These are phyloP conservation scores for Protophormia terraenovae DNA, from an alignment of 2,888 invertebrate genomes.

Conservation along the genomic window DNA sequence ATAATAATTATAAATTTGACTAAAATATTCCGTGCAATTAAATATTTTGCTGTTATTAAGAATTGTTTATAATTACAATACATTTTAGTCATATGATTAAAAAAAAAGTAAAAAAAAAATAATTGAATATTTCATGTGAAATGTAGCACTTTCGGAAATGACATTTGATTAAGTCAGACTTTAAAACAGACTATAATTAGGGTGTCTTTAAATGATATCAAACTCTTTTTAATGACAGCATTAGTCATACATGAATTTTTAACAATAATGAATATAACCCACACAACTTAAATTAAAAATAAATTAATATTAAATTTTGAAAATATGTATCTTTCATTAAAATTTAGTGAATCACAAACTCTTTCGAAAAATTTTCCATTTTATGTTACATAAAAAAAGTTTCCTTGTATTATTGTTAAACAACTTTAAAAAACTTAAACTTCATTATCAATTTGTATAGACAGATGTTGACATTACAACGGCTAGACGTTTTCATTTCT, in stretches of 20 bases:
- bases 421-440: neutral
- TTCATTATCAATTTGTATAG: neutral
- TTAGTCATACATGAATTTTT: neutral
- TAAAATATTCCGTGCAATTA: conserved; percentile 41
- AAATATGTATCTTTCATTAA: no score
- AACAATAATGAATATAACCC: neutral
- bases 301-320: neutral
- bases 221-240: neutral
- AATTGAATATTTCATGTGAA: conserved; percentile 6
- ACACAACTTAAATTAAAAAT: neutral
- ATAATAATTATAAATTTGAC: conserved; percentile 18
- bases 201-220: neutral
- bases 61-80: conserved; percentile 3
- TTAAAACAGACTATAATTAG: neutral
- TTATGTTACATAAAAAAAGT: no score
- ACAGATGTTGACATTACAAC: neutral
- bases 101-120: neutral
- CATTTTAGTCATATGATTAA: neutral
- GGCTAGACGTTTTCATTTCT: no score
- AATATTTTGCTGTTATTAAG: conserved; percentile 5
- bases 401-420: no score
- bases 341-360: no score
- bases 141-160: conserved; percentile 18
- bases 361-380: no score
- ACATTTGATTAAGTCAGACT: conserved; percentile 1